Base-by-base conservation (phyloP, 2,888 invertebrate genomes). In the Exephanes ischioxanthus region DNA sequence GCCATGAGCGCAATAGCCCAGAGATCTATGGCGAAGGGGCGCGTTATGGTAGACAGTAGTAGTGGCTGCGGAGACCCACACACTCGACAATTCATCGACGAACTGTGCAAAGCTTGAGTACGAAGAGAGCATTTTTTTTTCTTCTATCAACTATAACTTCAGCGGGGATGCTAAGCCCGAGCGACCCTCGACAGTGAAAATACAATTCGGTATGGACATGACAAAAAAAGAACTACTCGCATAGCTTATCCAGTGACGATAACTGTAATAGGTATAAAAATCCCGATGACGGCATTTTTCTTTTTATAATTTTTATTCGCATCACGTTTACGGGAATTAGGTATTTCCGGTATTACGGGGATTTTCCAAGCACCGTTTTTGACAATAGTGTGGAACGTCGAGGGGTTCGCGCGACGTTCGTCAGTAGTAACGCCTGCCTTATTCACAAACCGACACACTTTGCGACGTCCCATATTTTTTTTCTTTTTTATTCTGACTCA, bases 21-120 rank as follows among this genome's bases (percentile, higher is more conserved):
- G 61, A 63, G 61, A 63, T 63, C 61, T 63, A 63, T 33, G 61
- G n/a, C 61, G 33, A 63, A 63, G 61, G 61, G 61, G 61, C 61
- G 61, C 61, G 61, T 63, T 63, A 63, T 63, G 61, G 30, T 33
- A 6, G 61, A 5, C 26, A 63, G 33, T 33, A 33, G 51, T n/a
- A 22, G 33, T 63, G 5, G n/a, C 16, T 30, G 30, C 30, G 61
- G 26, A 30, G 30, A 30, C 16, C 61, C 33, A 33, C n/a, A 63
- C 61, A 30, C 30, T n/a, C 30, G 30, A 63, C 61, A 63, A 63
- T 63, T 16, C 61, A 33, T 33, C n/a, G 61, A 33, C 33, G 26
- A 33, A 63, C 16, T 63, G 61, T 33, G 33, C 61, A 63, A 33
- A 33, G 33, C 16, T 33, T 33, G 30, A 5, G 33, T 16, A 33